Base-by-base conservation (phyloP, 2,113 vertebrate genomes). In the Panthera uncia region DNA sequence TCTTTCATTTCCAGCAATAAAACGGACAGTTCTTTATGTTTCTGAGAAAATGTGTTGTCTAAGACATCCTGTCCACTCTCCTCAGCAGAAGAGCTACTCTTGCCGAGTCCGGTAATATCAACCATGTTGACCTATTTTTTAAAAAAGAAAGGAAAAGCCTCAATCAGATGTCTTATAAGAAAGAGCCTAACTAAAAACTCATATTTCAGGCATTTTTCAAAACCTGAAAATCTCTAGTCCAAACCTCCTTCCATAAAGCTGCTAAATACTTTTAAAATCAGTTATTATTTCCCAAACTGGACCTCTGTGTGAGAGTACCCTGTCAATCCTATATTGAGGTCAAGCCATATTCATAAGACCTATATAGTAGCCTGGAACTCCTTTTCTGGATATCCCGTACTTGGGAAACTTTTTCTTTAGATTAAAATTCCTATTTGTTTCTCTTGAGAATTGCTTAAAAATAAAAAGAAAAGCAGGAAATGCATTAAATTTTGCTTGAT, bases 1-100 rank as follows among this genome's bases (percentile, higher is more conserved):
- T 99, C 99, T 90, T 98, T 96, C 80, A 99, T 97, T 97, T 99
- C 99, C 66, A 98, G 71, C 84, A 99, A 96, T 97, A 99, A 98
- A 95, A 98, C 61, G 0, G 98, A 98, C 65, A 99, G 93, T 29
- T 99, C 98, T 41, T 97, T 98, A 78, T 98, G 98, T 33, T 99
- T 99, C 96, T 98, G 97, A 71, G 94, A 97, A 94, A 98, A 85
- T 41, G 98, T 91, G 83, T 96, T 97, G 38, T 98, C 98, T 61
- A 96, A 63, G 71, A 97, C 27, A 65, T 83, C 97, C 0, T 76
- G 95, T 63, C 27, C 94, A 78, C 38, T 66, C 82, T 97, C 98
- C n/a, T 96, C 92, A n/a, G 91, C 7, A 90, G 87, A 82, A 97
- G 48, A 91, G 78, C 41, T 48, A 4, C 18, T 97, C 29, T 88